Evolutionary conservation across 2,113 vertebrate species (phyloP).

Genomic region (Tragelaphus strepsiceros): DNA sequence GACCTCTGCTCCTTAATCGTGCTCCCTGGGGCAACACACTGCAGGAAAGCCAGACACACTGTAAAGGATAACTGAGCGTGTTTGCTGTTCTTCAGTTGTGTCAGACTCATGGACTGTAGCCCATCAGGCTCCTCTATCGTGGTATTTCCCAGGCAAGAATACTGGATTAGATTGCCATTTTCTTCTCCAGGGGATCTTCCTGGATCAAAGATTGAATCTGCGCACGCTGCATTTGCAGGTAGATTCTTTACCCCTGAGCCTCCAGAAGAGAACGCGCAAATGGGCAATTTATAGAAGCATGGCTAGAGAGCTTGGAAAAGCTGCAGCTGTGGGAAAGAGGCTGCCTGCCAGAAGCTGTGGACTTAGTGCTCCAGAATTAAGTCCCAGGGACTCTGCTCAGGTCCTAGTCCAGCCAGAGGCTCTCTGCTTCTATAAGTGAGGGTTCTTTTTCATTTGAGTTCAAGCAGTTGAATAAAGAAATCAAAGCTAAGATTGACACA

Average conservation of each 20-base stretch:
- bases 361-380: neutral
- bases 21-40: accelerated
- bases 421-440: neutral
- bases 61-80: neutral
- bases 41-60: neutral
- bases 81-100: neutral
- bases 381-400: neutral
- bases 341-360: neutral
- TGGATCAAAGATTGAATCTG: neutral
- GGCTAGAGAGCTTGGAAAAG: neutral
- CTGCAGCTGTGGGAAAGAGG: neutral
- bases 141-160: neutral
- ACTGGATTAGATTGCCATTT: neutral
- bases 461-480: neutral
- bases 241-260: neutral
- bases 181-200: neutral
- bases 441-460: neutral
- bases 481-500: neutral
- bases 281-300: neutral
- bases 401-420: neutral
- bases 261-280: neutral
- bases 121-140: neutral
- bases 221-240: accelerated
- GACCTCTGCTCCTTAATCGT: neutral
- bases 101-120: neutral